Base-by-base conservation (phyloP, 2,888 invertebrate genomes). In the Agapetus fuscipes region DNA sequence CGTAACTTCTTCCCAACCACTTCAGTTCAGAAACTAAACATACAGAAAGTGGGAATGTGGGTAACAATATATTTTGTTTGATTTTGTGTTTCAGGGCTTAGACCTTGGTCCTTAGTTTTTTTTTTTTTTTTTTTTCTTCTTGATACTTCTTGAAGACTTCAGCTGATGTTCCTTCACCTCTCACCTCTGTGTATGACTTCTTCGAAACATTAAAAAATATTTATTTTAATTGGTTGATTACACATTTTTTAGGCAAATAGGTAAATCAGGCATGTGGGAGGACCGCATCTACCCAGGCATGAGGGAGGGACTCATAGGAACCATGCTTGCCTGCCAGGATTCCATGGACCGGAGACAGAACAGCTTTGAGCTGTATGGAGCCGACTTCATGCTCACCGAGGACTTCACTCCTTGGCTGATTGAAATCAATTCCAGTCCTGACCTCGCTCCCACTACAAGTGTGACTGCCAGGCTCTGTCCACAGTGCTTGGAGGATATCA, bases 381-480 rank as follows among this genome's bases (percentile, higher is more conserved):
- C 94, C 1, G 95, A 95, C 62, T 95, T 95, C 56, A 90, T 95
- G 85, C 65, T 95, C 41, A 83, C 86, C 30, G 85, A 90, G 40
- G 83, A 86, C 53, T 84, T 82, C 52, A 78, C 80, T 17, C 91
- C 93, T 0, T 94, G 93, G 91, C 71, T 95, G 2, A 84, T 95
- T 49, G 95, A 95, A 63, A 91, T 95, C 49, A 95, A 95, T 60
- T 88, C 89, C 6, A 88, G 90, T 61, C 94, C 95, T 0, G 87
- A 91, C 63, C 75, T 95, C 68, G 85, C 88, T 10, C 78, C 84
- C n/a, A 87, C 87, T 1, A 93, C 93, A 0, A 85, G 83, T 45
- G 87, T 94, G 1, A 95, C 94, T 0, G 81, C 87, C 0, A 67
- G 83, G 34, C 70, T 95, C 54, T 94, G 93, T 56, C 80, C 85